Evolutionary conservation across 1,140 invertebrate species (phyloP).

Genomic region (Lordiphosa mommai): DNA sequence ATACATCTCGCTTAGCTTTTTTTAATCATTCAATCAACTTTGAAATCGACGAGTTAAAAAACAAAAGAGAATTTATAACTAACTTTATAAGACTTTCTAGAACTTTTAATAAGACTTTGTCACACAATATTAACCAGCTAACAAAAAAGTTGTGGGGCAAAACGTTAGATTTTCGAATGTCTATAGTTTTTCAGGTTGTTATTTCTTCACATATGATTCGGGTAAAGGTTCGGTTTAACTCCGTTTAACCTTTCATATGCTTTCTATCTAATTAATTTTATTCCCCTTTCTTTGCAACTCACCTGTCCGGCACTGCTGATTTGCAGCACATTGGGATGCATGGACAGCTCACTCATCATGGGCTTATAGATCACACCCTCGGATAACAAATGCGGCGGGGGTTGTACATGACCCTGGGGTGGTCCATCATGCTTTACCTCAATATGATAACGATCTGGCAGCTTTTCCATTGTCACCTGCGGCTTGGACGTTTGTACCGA

Average conservation of each 20-base stretch:
- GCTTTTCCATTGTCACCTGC: conserved; percentile 76
- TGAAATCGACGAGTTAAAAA: no score
- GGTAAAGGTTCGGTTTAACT: background rate
- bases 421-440: conserved; percentile 67
- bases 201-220: no score
- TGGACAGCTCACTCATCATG: conserved; percentile 54
- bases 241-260: background rate
- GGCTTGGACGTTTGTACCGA: conserved; percentile 61
- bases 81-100: no score
- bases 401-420: conserved; percentile 40
- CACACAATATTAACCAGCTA: no score
- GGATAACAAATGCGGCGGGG: conserved; percentile 47
- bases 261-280: no score
- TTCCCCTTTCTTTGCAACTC: background rate
- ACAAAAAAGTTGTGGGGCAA: no score
- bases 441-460: conserved; percentile 71
- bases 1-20: no score
- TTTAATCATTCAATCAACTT: no score
- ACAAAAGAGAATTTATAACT: no score
- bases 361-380: conserved; percentile 68
- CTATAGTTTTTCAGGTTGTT: no score
- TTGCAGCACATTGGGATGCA: conserved; percentile 74
- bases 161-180: no score
- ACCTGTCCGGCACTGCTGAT: conserved; percentile 67
- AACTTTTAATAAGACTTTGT: no score